Evolutionary conservation across 1,140 invertebrate species (phyloP).

Genomic region (Episyrphus balteatus): DNA sequence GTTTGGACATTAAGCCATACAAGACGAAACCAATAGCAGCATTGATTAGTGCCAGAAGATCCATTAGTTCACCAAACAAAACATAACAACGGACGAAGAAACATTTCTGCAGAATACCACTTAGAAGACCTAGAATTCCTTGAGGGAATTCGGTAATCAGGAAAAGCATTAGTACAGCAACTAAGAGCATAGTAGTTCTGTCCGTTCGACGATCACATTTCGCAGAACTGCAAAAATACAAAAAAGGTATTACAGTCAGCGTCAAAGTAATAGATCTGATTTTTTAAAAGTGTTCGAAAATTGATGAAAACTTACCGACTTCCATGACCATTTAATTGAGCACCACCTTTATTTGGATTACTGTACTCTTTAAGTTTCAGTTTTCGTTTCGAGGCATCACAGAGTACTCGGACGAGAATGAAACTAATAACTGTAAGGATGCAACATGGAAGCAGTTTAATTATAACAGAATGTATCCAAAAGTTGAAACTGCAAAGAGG

Average conservation of each 20-base stretch:
- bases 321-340: background rate
- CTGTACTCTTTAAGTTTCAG: conserved; percentile 53
- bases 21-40: conserved; percentile 88
- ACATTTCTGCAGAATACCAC: conserved; percentile 56
- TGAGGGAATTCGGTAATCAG: conserved; percentile 80
- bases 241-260: background rate
- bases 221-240: conserved; percentile 30
- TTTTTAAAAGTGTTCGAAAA: no score
- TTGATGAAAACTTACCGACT: no score
- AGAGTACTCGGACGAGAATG: conserved; percentile 64
- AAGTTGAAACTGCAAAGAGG: conserved; percentile 54
- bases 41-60: conserved; percentile 82
- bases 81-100: conserved; percentile 65
- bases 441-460: conserved; percentile 74
- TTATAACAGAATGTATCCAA: conserved; percentile 74
- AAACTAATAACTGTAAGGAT: conserved; percentile 73
- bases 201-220: conserved; percentile 62
- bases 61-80: conserved; percentile 81
- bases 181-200: conserved; percentile 79
- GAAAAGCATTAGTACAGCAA: conserved; percentile 77
- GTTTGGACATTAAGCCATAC: conserved; percentile 88
- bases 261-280: background rate
- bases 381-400: conserved; percentile 55
- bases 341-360: conserved; percentile 20
- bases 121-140: conserved; percentile 61